phyloP scores from a whole-genome alignment of 1,140 invertebrate genomes.

The Periplaneta americana region DNA sequence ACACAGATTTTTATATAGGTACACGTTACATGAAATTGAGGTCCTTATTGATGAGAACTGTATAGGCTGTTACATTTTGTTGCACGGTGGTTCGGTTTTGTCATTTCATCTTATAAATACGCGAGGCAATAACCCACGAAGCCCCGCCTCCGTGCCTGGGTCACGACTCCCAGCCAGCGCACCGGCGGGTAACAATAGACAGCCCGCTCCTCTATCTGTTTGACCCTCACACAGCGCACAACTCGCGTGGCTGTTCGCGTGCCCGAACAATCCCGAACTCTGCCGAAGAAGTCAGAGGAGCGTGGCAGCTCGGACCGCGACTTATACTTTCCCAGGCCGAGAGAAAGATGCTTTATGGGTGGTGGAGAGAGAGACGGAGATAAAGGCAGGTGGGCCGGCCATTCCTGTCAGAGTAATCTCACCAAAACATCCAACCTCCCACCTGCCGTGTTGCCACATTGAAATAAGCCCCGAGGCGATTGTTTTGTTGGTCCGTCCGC shows the following conservation, averaged over 20 bases:
- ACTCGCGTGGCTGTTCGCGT: constrained; percentile 15
- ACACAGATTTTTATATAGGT: too few species aligned
- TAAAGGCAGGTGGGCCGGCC: constrained; percentile 9
- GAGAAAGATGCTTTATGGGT: not conserved
- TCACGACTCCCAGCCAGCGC: not conserved
- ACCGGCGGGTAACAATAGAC: too few species aligned
- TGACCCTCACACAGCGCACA: not conserved
- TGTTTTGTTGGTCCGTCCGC: not conserved
- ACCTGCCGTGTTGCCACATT: not conserved
- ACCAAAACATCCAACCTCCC: constrained; percentile 11
- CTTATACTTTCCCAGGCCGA: constrained; percentile 6
- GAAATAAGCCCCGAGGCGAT: not conserved
- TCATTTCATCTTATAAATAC: not conserved
- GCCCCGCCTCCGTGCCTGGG: not conserved
- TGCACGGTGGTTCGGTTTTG: not conserved
- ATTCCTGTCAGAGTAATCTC: constrained; percentile 14
- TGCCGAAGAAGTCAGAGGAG: not conserved
- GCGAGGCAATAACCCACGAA: not conserved
- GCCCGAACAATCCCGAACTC: not conserved
- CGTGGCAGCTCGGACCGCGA: not conserved
- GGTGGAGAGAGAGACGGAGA: not conserved
- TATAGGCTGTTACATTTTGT: too few species aligned
- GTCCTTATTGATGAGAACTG: too few species aligned
- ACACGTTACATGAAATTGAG: too few species aligned
- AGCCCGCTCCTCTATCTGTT: not conserved